Evolutionary conservation across 2,797 vertebrate species (phyloP).

Genomic region (Bufotes viridis): DNA sequence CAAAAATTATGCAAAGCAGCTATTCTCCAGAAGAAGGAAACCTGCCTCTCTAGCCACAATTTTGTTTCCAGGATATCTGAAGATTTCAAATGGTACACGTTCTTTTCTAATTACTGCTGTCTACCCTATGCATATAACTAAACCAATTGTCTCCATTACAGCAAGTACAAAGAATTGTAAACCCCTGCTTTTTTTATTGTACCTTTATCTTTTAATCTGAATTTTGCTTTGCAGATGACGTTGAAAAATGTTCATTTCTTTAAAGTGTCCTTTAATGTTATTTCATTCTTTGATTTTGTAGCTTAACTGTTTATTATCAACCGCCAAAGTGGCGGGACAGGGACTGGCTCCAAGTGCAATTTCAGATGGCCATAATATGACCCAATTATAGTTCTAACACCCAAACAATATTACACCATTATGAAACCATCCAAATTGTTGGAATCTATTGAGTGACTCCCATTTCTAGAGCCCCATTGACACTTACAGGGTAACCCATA

Average conservation of each 20-base stretch:
- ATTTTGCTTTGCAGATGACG: conserved; percentile 10
- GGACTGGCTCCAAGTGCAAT: background rate
- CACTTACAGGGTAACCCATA: no score
- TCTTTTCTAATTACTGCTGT: background rate
- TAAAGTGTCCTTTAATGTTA: background rate
- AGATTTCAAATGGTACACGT: background rate
- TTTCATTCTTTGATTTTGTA: background rate
- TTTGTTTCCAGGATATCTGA: background rate
- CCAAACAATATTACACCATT: background rate
- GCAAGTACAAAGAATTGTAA: conserved; percentile 14
- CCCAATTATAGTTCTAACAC: background rate
- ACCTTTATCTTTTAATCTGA: conserved; percentile 2
- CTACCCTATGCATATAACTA: background rate
- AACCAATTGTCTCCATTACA: background rate
- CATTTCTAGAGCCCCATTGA: background rate
- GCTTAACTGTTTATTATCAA: background rate
- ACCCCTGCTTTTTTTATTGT: background rate
- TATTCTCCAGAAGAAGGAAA: background rate
- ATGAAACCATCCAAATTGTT: background rate
- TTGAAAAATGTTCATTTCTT: background rate
- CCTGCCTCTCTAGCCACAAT: background rate
- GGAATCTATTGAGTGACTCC: background rate
- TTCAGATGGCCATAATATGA: background rate
- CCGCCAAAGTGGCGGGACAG: background rate
- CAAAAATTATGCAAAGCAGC: background rate